Conservation (phyloP, 2,113 vertebrate genomes). For the Dinomys branickii region DNA sequence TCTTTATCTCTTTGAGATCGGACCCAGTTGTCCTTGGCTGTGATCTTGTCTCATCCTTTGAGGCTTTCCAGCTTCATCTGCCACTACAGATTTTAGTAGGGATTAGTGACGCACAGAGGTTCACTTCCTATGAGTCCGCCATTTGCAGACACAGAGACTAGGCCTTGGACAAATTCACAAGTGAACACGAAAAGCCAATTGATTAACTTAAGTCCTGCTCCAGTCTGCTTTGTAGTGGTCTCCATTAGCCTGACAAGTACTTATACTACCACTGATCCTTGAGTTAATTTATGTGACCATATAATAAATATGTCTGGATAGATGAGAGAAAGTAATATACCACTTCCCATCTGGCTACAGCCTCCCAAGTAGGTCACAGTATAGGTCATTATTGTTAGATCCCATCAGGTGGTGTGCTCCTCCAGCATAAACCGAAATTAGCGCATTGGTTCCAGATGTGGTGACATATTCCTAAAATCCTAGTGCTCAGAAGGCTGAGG, state of each 20-base stretch:
- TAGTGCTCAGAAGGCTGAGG: background rate
- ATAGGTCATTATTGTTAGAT: background rate
- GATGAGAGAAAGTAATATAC: background rate
- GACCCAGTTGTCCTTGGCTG: too few species aligned
- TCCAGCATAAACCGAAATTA: background rate
- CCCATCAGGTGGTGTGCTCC: background rate
- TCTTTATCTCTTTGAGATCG: too few species aligned
- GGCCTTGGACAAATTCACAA: too few species aligned
- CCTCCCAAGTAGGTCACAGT: background rate
- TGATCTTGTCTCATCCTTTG: too few species aligned
- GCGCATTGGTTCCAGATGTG: background rate
- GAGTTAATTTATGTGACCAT: background rate
- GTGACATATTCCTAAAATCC: background rate
- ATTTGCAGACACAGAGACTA: too few species aligned
- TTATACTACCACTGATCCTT: background rate
- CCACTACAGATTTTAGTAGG: too few species aligned
- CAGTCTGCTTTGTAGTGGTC: too few species aligned
- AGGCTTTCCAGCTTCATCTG: too few species aligned
- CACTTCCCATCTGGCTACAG: background rate
- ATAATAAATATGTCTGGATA: background rate
- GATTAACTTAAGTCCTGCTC: too few species aligned
- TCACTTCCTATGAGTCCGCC: too few species aligned
- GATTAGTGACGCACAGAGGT: too few species aligned
- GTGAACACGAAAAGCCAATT: too few species aligned
- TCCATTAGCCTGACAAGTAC: background rate